Evolutionary conservation across 1,140 invertebrate species (phyloP), one percentile per base, ranked within the genome.

Genomic region (Drosophila kurseongensis): DNA sequence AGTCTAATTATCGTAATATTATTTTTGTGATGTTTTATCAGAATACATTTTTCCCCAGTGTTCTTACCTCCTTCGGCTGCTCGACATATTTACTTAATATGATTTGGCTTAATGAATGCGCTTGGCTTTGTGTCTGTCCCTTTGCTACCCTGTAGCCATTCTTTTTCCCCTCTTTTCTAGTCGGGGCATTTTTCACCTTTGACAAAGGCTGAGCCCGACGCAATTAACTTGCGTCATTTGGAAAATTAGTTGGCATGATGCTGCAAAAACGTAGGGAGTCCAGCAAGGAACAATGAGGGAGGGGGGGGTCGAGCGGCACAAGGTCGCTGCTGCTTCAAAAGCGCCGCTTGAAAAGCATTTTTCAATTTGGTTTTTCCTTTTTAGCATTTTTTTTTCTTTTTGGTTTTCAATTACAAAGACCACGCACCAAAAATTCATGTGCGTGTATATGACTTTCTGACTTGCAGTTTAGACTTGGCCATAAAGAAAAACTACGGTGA

Each of bases 221-320:
- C 80, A 88, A 83, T 88, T 88, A 83, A 83, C 84, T 83, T 88
- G 80, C 84, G 80, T 89, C 80, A 88, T 88, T 80, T 89, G 77
- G 83, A 83, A 88, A 88, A 83, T 89, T 88, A 84, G 84, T 77
- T 80, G 80, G 61, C 84, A 89, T 89, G 84, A 88, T 88, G 84
- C 68, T 88, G 84, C 79, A 75, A 56, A 86, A 82, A 7, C 4
- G 14, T 18, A 59, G 55, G 44, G 36, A 6, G 13, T 52, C 50
- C 50, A 54, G 14, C 38, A 9, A 41, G 52, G 44, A 60, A 42
- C 44, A 51, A 42, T 18, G 27, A 23, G 36, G 35, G 27, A 16
- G 14, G 44, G 36, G 48, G 32, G 7, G n/a, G 23, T 23, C 23
- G 14, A 13, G 27, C 66, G 54, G 42, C 54, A 68, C 73, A 82